phyloP scores from a whole-genome alignment of 2,113 vertebrate species.

The Petromus typicus region DNA sequence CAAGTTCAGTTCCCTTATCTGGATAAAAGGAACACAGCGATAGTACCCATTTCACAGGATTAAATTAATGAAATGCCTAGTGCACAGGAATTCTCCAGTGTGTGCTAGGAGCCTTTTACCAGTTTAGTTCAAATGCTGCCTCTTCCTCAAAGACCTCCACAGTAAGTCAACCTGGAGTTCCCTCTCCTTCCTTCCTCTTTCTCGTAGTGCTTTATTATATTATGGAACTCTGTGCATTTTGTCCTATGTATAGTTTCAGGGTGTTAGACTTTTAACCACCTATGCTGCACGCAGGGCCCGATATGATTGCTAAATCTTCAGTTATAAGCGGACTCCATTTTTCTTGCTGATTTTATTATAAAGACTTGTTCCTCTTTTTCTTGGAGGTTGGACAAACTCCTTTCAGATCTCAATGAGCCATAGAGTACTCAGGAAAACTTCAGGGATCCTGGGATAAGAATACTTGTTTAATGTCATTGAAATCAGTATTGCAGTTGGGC shows the following conservation, averaged over 20 bases:
- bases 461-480: not conserved
- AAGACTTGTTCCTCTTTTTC: not conserved
- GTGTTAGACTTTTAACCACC: not conserved
- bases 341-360: not conserved
- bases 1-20: not conserved
- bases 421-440: not conserved
- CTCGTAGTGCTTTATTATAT: not conserved
- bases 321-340: not conserved
- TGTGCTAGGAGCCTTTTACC: not conserved
- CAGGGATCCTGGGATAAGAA: not conserved
- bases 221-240: not conserved
- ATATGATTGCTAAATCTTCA: not conserved
- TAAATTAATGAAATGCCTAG: not conserved
- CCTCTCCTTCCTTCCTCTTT: not conserved
- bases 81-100: not conserved
- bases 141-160: not conserved
- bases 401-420: not conserved
- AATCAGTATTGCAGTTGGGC: not conserved
- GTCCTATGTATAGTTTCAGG: not conserved
- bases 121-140: not conserved
- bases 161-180: not conserved
- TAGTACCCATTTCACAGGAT: not conserved
- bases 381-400: not conserved
- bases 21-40: not conserved
- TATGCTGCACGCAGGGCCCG: not conserved